phyloP scores from a whole-genome alignment of 1,140 invertebrate genomes.

The Pseudomyrmex cubaensis region DNA sequence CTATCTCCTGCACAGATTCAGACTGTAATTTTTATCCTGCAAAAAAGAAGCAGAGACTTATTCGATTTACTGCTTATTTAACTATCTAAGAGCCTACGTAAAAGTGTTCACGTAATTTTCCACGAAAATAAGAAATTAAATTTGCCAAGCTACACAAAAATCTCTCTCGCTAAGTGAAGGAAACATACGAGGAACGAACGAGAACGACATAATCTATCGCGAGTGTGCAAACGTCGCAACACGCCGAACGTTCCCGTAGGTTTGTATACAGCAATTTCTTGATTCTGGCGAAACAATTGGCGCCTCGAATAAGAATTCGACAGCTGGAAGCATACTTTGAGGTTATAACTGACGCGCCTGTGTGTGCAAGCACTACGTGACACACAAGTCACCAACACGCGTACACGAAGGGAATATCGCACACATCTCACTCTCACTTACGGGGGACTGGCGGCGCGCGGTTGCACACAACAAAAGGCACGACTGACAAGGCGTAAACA shows the following conservation, averaged over 20 bases:
- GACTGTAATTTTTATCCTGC: constrained; percentile 37
- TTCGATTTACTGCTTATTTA: not conserved
- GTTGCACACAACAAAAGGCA: constrained; percentile 80
- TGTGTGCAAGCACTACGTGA: constrained; percentile 74
- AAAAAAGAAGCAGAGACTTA: constrained; percentile 58
- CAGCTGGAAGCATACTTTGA: constrained; percentile 80
- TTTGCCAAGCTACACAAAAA: not conserved
- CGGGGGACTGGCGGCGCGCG: constrained; percentile 77
- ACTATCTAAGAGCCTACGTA: no score
- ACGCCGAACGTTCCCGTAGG: not conserved
- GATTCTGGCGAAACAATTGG: not conserved
- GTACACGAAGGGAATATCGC: constrained; percentile 40
- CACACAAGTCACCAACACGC: constrained; percentile 71
- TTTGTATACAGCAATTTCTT: not conserved
- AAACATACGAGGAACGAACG: not conserved
- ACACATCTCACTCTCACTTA: constrained; percentile 69
- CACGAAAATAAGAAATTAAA: not conserved
- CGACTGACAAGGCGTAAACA: constrained; percentile 84
- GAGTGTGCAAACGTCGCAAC: not conserved
- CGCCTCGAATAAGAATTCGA: constrained; percentile 65
- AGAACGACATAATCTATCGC: constrained; percentile 4
- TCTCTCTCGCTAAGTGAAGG: not conserved
- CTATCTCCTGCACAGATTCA: constrained; percentile 6
- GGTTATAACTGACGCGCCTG: constrained; percentile 78
- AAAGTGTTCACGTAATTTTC: not conserved